A percentile compares a stretch with the other conserved stretches of the same genome.
These are phyloP conservation scores for Meloidogyne exigua DNA, from an alignment of 1,140 invertebrate species.

Conservation along the genomic window DNA sequence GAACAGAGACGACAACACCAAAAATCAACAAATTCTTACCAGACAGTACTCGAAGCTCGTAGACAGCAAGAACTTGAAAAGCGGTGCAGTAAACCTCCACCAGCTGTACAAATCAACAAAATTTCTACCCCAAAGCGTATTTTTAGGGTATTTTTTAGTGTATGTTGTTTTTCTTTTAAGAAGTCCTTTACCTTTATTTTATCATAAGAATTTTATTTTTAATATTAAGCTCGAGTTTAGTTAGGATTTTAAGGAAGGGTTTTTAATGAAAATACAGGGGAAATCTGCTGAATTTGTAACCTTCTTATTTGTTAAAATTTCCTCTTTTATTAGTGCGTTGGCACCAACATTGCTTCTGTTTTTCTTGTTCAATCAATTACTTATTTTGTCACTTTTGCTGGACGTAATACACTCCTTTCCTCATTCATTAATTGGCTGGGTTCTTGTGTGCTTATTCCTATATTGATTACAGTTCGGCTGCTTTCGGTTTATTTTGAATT, in stretches of 20 bases:
- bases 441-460: conserved; percentile 37
- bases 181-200: not conserved
- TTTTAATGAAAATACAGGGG: no score
- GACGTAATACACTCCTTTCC: conserved; percentile 32
- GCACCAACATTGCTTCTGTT: conserved; percentile 42
- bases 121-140: conserved; percentile 34
- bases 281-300: no score
- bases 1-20: conserved; percentile 20
- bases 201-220: conserved; percentile 12
- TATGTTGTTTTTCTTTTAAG: not conserved
- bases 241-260: no score
- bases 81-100: conserved; percentile 17
- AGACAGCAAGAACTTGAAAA: conserved; percentile 28
- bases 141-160: conserved; percentile 12
- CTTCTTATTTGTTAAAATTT: no score
- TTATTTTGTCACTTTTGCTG: conserved; percentile 26
- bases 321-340: conserved; percentile 40
- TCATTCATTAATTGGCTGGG: conserved; percentile 41
- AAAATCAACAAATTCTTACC: conserved; percentile 5
- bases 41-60: conserved; percentile 37
- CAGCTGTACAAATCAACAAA: conserved; percentile 26
- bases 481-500: conserved; percentile 11
- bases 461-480: conserved; percentile 47
- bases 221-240: no score
- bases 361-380: conserved; percentile 33